Evolutionary conservation across 2,888 invertebrate genomes (phyloP).

Genomic region (Scotopteryx bipunctaria): DNA sequence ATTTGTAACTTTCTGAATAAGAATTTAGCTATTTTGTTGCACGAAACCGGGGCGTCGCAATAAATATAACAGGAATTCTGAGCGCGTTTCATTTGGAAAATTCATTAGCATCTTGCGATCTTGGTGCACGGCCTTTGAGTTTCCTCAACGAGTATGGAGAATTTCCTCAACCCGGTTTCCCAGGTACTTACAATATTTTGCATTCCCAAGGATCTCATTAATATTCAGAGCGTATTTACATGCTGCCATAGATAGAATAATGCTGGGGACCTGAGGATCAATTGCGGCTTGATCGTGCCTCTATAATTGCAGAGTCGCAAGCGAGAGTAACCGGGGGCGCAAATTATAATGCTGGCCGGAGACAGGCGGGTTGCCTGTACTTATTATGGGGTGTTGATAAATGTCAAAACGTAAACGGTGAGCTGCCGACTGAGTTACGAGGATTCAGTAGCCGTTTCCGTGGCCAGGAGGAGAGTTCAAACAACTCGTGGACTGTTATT

Average conservation of each 20-base stretch:
- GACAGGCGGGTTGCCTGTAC: constrained; percentile 43
- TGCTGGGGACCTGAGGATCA: constrained; percentile 40
- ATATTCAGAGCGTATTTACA: constrained; percentile 63
- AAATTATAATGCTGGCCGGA: constrained; percentile 47
- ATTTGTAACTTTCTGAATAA: constrained; percentile 32
- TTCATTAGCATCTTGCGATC: constrained; percentile 13
- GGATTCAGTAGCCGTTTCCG: constrained; percentile 22
- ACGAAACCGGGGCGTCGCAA: neutral
- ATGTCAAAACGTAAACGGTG: constrained; percentile 50
- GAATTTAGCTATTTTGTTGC: constrained; percentile 20
- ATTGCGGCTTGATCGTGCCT: constrained; percentile 46
- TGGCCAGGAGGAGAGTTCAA: constrained; percentile 8
- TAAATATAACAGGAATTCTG: constrained; percentile 3
- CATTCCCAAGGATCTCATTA: constrained; percentile 57
- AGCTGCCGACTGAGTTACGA: constrained; percentile 14
- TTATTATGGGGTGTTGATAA: constrained; percentile 56
- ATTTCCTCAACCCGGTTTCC: constrained; percentile 48
- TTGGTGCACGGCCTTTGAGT: constrained; percentile 32
- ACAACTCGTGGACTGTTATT: constrained; percentile 1
- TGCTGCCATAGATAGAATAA: constrained; percentile 46
- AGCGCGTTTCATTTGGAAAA: constrained; percentile 16
- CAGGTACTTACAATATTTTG: constrained; percentile 42
- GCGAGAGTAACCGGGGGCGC: constrained; percentile 52
- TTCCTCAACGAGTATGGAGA: constrained; percentile 51
- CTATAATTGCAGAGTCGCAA: constrained; percentile 56